phyloP scores from a whole-genome alignment of 2,113 vertebrate genomes.

The Tautogolabrus adspersus region DNA sequence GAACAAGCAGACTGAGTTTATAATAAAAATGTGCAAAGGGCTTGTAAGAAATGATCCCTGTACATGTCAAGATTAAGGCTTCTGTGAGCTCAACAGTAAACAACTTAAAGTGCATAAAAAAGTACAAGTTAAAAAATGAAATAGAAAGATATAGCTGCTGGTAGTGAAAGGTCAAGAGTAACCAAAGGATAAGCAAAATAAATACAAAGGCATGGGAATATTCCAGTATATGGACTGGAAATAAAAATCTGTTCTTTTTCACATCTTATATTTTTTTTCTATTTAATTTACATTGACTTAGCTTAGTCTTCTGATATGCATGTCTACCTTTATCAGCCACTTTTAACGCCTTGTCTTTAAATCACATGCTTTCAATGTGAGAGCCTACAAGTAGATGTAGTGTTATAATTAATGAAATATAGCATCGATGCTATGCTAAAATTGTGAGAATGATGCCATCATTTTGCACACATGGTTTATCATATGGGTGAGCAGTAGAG shows the following conservation, averaged over 20 bases:
- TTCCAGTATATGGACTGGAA: not conserved
- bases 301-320: not conserved
- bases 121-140: not conserved
- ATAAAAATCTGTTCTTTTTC: not conserved
- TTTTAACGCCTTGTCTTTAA: not conserved
- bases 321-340: slow-evolving; percentile 4
- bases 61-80: slow-evolving; percentile 3
- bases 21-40: slow-evolving; percentile 38
- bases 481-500: too few relatives aligned
- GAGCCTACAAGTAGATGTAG: too few relatives aligned
- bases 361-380: not conserved
- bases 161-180: not conserved
- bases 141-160: not conserved
- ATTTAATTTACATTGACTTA: not conserved
- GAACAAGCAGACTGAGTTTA: slow-evolving; percentile 5
- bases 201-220: not conserved
- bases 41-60: slow-evolving; percentile 25
- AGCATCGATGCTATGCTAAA: too few relatives aligned
- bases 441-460: too few relatives aligned
- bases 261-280: not conserved
- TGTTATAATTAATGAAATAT: too few relatives aligned
- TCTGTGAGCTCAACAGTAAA: not conserved
- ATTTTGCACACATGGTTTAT: too few relatives aligned
- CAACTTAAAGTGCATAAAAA: slow-evolving; percentile 39
- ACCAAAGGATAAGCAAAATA: not conserved